Evolutionary conservation across 2,113 vertebrate species (phyloP).

Genomic region (Anhinga rufa): DNA sequence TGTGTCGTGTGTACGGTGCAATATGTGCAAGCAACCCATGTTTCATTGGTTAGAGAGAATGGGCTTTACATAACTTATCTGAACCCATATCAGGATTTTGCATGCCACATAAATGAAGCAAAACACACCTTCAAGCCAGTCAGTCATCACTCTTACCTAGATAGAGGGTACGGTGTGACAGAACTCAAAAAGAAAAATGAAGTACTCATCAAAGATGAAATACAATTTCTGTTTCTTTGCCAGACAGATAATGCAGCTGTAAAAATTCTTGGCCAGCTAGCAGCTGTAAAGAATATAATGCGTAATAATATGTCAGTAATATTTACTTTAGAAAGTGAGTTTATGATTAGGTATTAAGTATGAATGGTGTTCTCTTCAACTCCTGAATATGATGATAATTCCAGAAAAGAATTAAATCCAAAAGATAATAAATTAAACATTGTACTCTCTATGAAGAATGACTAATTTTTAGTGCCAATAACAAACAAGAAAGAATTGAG

Average conservation of each 20-base stretch:
- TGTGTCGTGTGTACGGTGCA: not conserved
- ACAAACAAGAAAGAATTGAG: not conserved
- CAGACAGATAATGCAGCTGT: not conserved
- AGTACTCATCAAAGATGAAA: not conserved
- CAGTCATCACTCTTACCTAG: not conserved
- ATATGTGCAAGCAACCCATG: not conserved
- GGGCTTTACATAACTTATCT: not conserved
- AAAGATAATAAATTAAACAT: not conserved
- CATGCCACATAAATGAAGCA: not conserved
- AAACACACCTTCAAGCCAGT: not conserved
- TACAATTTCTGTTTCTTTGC: not conserved
- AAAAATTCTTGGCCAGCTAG: not conserved
- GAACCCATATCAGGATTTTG: not conserved
- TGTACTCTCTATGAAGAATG: not conserved
- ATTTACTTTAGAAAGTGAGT: not conserved
- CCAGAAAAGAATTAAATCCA: conserved; percentile 13
- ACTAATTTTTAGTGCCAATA: not conserved
- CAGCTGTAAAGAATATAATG: not conserved
- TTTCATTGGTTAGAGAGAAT: not conserved
- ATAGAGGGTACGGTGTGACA: not conserved
- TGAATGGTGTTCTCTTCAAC: not conserved
- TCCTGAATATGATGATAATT: not conserved
- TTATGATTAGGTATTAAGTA: not conserved
- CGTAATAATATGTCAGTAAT: not conserved
- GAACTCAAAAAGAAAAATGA: not conserved